phyloP scores from a whole-genome alignment of 2,888 invertebrate species.

The Ochropleura leucogaster region DNA sequence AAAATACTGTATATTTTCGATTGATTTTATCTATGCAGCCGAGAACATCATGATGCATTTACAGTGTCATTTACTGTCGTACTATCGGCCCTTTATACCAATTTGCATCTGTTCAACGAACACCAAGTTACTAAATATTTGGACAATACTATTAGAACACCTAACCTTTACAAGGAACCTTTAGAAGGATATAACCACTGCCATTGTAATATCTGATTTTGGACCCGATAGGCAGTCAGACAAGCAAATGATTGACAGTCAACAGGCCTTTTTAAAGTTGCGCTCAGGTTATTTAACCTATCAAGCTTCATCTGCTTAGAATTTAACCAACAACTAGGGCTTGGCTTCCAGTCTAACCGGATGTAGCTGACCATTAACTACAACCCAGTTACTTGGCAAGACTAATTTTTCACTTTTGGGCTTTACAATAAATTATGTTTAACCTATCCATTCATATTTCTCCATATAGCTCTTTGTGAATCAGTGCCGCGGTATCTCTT shows the following conservation, averaged over 20 bases:
- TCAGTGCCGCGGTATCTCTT: too few species aligned
- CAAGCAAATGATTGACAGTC: slow-evolving; percentile 11
- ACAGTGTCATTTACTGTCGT: too few species aligned
- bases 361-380: not conserved
- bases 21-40: too few species aligned
- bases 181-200: not conserved
- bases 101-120: not conserved
- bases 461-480: too few species aligned
- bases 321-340: not conserved
- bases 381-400: not conserved
- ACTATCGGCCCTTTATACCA: too few species aligned
- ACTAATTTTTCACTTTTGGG: not conserved
- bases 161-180: too few species aligned
- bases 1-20: not conserved
- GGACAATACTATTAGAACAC: not conserved
- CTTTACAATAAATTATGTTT: not conserved
- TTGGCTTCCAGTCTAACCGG: not conserved
- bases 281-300: slow-evolving; percentile 40
- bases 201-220: slow-evolving; percentile 58
- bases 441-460: not conserved
- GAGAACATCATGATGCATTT: too few species aligned
- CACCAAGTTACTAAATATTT: not conserved
- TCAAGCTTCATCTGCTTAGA: not conserved
- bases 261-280: slow-evolving; percentile 29
- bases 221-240: slow-evolving; percentile 31